These are phyloP conservation scores for Colinus virginianus DNA, from an alignment of 2,113 vertebrate genomes.

Conservation along the genomic window DNA sequence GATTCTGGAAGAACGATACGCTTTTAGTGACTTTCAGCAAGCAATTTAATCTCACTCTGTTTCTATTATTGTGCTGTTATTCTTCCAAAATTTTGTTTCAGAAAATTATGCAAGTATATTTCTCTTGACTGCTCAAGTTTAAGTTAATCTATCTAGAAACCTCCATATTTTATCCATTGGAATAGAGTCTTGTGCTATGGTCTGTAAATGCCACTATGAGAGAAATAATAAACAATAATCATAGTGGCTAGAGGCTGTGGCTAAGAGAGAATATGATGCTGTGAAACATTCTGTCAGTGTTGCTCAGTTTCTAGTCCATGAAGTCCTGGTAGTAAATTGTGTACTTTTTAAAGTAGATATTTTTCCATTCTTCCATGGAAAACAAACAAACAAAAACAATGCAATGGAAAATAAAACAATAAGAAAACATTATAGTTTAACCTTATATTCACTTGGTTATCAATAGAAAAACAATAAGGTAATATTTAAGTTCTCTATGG, in stretches of 20 bases:
- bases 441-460: neutral
- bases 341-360: neutral
- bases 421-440: neutral
- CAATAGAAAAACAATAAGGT: neutral
- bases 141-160: neutral
- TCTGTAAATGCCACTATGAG: neutral
- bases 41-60: neutral
- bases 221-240: neutral
- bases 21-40: neutral
- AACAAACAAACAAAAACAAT: neutral
- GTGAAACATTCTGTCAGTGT: neutral
- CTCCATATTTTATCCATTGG: neutral
- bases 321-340: neutral
- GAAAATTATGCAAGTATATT: neutral
- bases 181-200: neutral
- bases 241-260: neutral
- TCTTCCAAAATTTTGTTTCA: neutral
- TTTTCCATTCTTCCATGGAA: neutral
- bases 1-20: neutral
- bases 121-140: neutral
- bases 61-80: neutral
- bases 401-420: neutral
- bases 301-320: neutral
- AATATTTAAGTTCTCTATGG: neutral
- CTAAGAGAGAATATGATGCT: neutral